Conservation (phyloP, 2,888 invertebrate species). For the Malthinus seriepunctatus region DNA sequence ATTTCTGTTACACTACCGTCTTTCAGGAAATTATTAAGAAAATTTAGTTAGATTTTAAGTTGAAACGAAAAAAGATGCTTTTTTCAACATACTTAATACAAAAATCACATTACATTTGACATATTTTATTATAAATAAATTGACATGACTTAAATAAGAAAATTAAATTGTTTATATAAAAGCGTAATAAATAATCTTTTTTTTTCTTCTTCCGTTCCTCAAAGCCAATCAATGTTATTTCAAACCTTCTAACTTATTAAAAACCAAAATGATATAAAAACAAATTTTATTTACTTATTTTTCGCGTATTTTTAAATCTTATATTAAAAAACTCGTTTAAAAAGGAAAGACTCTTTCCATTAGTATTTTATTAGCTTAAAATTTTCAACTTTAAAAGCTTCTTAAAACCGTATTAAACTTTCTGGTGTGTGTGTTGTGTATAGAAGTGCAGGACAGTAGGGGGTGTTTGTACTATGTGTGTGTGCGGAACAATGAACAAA, state of each 20-base stretch:
- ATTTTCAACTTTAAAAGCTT: slow-evolving; percentile 17
- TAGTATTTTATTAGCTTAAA: slow-evolving; percentile 25
- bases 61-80: slow-evolving; percentile 8
- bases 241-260: background rate
- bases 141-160: background rate
- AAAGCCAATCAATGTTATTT: background rate
- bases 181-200: background rate
- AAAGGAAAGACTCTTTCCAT: slow-evolving; percentile 9
- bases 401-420: slow-evolving; percentile 19
- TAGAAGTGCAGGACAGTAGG: background rate
- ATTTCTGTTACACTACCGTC: slow-evolving; percentile 22
- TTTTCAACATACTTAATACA: too few relatives aligned
- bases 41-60: slow-evolving; percentile 24
- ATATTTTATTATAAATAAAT: background rate
- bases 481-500: slow-evolving; percentile 3
- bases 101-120: slow-evolving; percentile 5
- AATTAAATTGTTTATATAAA: background rate
- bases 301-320: background rate
- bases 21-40: slow-evolving; percentile 28
- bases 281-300: slow-evolving; percentile 5
- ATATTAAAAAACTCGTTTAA: slow-evolving; percentile 2
- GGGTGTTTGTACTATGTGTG: too few relatives aligned
- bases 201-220: background rate
- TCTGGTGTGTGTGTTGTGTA: slow-evolving; percentile 6
- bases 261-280: background rate